Conservation (phyloP, 2,888 invertebrate genomes). For the Frankliniella intonsa region DNA sequence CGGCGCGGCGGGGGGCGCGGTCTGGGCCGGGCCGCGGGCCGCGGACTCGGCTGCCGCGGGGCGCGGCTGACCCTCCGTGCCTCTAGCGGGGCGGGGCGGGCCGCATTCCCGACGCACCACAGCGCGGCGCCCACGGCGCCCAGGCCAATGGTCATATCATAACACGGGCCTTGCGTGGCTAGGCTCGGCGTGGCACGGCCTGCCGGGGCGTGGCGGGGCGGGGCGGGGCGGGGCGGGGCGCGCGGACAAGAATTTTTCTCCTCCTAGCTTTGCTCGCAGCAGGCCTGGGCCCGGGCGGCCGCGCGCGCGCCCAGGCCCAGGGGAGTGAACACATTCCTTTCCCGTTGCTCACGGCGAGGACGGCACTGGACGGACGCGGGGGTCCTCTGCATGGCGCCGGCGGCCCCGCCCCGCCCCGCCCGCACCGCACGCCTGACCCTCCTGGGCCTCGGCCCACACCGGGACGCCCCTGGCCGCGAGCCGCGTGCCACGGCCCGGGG, state of each 20-base stretch:
- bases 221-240: neutral
- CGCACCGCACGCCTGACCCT: too few relatives aligned
- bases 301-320: neutral
- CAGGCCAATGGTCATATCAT: too few relatives aligned
- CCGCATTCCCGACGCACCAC: too few relatives aligned
- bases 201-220: neutral
- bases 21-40: neutral
- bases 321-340: neutral
- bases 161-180: too few relatives aligned
- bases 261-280: neutral
- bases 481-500: too few relatives aligned
- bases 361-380: too few relatives aligned
- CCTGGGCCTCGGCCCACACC: neutral
- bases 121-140: too few relatives aligned
- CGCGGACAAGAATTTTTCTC: neutral
- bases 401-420: neutral
- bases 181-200: neutral
- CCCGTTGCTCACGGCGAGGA: neutral
- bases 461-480: neutral
- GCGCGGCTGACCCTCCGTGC: neutral
- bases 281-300: neutral
- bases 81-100: neutral
- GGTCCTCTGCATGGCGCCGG: neutral
- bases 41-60: too few relatives aligned
- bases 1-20: neutral